Base-by-base conservation (phyloP, 2,113 vertebrate genomes). In the Dascyllus trimaculatus region DNA sequence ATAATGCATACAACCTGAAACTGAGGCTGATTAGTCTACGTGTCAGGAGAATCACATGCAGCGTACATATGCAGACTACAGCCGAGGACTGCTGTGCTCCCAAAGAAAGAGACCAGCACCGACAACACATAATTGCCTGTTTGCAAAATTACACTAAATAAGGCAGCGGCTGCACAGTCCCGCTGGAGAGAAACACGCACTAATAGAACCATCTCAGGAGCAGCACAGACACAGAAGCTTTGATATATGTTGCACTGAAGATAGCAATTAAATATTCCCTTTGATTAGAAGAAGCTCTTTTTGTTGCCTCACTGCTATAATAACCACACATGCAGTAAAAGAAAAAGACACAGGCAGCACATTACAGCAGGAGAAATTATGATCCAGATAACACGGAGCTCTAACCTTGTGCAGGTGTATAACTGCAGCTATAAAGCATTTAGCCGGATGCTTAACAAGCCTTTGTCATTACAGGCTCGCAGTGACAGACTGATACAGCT, bases 201-300 rank as follows among this genome's bases (percentile, higher is more conserved):
- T 49, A 80, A 85, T 54, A 76, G 45, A 74, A 61, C n/a, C 57
- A 69, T 83, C 22, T 75, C 14, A 65, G 52, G 32, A 65, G 78
- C 72, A 64, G 25, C 26, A 61, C 68, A 32, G 51, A 84, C 65
- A 67, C 38, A 83, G 70, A 22, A 7, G 56, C 68, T 87, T 85
- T 82, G 76, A 85, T 86, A 89, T 66, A n/a, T 63, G 56, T 66
- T 84, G 73, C 85, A 85, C 38, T 90, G 86, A 88, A 80, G 86
- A 86, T 25, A 46, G 43, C 38, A 75, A 87, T 90, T 78, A 90
- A 88, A 87, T 85, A 93, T 92, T 90, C 88, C 56, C 83, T 91
- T 91, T 91, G 80, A 91, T 82, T 69, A 70, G 15, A 81, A 38
- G 70, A 43, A 46, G 58, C 61, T 56, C 61, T 71, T 46, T 80